These are phyloP conservation scores for Sarcophaga subvicina DNA, from an alignment of 2,888 invertebrate species.

Conservation along the genomic window DNA sequence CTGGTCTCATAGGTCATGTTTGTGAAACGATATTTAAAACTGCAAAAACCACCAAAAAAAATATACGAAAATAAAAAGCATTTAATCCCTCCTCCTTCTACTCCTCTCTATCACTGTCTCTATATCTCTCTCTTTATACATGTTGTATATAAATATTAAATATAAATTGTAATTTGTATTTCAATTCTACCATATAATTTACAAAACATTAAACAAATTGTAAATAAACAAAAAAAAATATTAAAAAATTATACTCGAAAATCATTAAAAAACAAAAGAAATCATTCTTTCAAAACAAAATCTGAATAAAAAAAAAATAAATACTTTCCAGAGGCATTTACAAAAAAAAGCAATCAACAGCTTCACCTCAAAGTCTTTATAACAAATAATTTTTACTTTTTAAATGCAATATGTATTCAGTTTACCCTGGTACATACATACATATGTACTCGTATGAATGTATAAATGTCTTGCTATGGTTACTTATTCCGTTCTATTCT, in stretches of 20 bases:
- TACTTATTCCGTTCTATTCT: too few species aligned
- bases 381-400: neutral
- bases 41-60: conserved; percentile 57
- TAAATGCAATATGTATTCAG: neutral
- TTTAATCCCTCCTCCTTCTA: conserved; percentile 43
- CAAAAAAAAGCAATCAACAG: neutral
- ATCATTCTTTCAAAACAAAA: neutral
- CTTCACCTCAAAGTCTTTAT: neutral
- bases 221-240: conserved; percentile 6
- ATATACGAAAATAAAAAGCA: conserved; percentile 39
- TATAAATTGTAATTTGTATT: neutral
- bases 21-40: conserved; percentile 51
- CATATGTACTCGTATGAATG: too few species aligned
- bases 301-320: conserved; percentile 8
- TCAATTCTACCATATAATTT: neutral
- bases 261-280: neutral
- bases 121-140: neutral
- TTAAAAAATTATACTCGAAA: neutral
- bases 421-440: too few species aligned
- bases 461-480: too few species aligned
- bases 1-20: conserved; percentile 9
- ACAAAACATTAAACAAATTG: conserved; percentile 27
- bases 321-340: conserved; percentile 47
- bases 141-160: neutral
- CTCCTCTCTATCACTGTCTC: neutral